Percentiles rank a stretch among this genome's conserved stretches.
These are phyloP conservation scores for Ophonus ardosiacus DNA, from an alignment of 2,888 invertebrate species.

Conservation along the genomic window DNA sequence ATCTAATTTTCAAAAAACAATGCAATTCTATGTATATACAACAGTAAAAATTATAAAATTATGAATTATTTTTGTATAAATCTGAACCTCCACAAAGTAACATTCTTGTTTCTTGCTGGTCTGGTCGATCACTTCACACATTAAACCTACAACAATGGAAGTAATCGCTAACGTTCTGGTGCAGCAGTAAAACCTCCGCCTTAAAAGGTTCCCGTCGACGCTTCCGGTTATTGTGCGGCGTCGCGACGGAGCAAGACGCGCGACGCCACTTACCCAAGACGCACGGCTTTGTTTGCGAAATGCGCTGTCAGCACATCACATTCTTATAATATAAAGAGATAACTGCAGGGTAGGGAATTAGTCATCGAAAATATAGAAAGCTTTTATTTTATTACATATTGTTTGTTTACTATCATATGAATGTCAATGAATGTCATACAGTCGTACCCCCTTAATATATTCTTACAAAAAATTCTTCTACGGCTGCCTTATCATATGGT, in stretches of 20 bases:
- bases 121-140: background rate
- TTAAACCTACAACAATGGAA: slow-evolving; percentile 9
- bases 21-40: no score
- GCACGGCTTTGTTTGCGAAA: slow-evolving; percentile 3
- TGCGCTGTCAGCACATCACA: slow-evolving; percentile 25
- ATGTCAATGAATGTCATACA: no score
- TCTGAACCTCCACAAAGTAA: background rate
- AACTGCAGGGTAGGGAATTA: no score
- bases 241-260: slow-evolving; percentile 11
- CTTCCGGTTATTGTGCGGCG: slow-evolving; percentile 53
- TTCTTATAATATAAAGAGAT: background rate
- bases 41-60: no score
- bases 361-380: no score
- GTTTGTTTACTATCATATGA: no score
- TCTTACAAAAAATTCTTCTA: no score
- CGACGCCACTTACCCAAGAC: slow-evolving; percentile 41
- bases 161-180: slow-evolving; percentile 24
- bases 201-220: slow-evolving; percentile 45
- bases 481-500: no score
- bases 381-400: no score
- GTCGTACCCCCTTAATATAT: no score
- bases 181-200: slow-evolving; percentile 12
- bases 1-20: no score
- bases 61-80: no score
- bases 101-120: background rate